Base-by-base conservation (phyloP, 2,113 vertebrate species). In the Pionites leucogaster region DNA sequence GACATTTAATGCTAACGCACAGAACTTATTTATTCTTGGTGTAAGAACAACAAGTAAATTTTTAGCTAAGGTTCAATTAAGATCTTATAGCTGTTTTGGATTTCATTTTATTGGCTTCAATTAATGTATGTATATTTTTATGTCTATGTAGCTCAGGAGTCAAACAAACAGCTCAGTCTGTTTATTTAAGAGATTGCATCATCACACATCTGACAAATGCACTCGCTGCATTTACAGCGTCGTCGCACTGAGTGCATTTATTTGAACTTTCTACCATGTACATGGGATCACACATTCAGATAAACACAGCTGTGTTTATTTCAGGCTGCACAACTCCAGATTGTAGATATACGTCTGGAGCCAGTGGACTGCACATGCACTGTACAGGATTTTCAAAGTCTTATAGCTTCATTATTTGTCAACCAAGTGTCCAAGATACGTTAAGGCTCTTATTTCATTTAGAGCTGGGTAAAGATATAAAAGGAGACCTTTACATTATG, bases 241-340 rank as follows among this genome's bases (percentile, higher is more conserved):
- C 25, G 0, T 74, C n/a, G 6, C 74, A 72, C 78, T 8, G 86
- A 97, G 95, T 95, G 93, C 97, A 97, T 98, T 98, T 98, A 97
- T 97, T 97, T 98, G 98, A 98, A 97, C 97, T 97, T 98, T 98
- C 97, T 95, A 95, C 95, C 97, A 86, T 97, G 97, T 97, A 97
- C 96, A 98, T 93, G 96, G 97, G 95, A 98, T 97, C 97, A 97
- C 96, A 98, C 98, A 96, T 97, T 98, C 92, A 96, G 96, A 97
- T 98, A 98, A 98, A 98, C 98, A 97, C 98, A 98, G 97, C 97
- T 98, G 98, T 98, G 98, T 98, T 98, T 98, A 98, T 96, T 96
- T 97, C 95, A 96, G 89, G 92, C 94, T 96, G 92, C 92, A 95
- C 95, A 91, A 41, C 87, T 97, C 97, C 93, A 97, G 94, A 97